Conservation (phyloP, 2,888 invertebrate species). For the Drosophila cognata region DNA sequence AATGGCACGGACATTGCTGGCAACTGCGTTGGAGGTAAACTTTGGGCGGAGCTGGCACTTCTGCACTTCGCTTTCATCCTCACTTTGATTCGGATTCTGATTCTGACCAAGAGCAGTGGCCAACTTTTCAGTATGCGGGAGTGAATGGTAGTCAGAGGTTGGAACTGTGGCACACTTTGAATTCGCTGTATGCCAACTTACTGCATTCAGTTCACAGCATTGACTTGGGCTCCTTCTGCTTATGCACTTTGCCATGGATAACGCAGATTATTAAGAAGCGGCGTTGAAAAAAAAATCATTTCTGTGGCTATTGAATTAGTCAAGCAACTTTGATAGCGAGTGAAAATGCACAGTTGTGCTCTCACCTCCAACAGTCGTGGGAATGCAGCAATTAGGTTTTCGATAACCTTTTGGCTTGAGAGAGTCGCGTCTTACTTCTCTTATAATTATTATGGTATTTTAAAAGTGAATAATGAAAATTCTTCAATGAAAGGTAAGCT, state of each 20-base stretch:
- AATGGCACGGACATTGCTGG: conserved; percentile 63
- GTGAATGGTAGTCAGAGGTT: conserved; percentile 32
- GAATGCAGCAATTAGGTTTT: background rate
- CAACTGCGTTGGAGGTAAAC: conserved; percentile 58
- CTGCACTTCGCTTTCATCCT: conserved; percentile 1
- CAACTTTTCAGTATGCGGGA: conserved; percentile 53
- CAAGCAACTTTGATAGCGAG: background rate
- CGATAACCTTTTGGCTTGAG: background rate
- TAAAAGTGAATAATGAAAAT: background rate
- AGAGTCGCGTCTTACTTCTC: background rate
- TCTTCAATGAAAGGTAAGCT: background rate
- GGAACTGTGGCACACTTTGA: conserved; percentile 49
- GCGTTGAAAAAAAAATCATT: background rate
- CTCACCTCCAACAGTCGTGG: background rate
- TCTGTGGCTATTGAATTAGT: background rate
- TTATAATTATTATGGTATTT: background rate
- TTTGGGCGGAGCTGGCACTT: conserved; percentile 16
- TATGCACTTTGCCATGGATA: conserved; percentile 12
- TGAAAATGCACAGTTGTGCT: background rate
- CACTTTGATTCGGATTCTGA: conserved; percentile 1
- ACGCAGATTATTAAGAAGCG: background rate
- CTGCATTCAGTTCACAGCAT: conserved; percentile 48
- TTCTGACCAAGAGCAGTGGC: conserved; percentile 35
- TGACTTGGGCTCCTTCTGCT: conserved; percentile 24
- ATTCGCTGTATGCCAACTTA: conserved; percentile 58